Base-by-base conservation (phyloP, 2,113 vertebrate genomes). In the Variabilichromis moorii region DNA sequence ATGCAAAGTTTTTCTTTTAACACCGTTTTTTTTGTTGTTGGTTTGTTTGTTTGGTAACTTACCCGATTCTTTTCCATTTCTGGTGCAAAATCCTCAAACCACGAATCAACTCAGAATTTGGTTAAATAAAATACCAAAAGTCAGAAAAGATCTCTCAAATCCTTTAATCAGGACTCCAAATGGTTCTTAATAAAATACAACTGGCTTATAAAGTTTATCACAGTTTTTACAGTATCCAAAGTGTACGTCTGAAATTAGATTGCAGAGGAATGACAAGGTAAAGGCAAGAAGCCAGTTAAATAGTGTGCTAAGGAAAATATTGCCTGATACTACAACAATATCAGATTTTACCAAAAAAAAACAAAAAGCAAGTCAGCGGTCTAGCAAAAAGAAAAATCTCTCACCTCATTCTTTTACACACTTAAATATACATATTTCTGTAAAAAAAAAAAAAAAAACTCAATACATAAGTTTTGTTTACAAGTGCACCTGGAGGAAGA, bases 221-320 rank as follows among this genome's bases (percentile, higher is more conserved):
- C 97, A 98, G 97, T 98, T 97, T 97, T 97, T 97, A 98, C 97
- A 98, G 97, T 98, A 98, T 98, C 97, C 96, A 97, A 97, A 97
- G 91, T 96, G 96, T 97, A 97, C 97, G 94, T 95, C 94, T 95
- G 96, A 97, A 96, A 96, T 96, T 97, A 98, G 97, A 96, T 94
- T 90, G 88, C 94, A 94, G 91, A 96, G 95, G 96, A 96, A 96
- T 96, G 95, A 97, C 97, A 98, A 96, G 96, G 96, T 96, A 97
- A 97, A 96, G 96, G 96, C 96, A 95, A 96, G 96, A 91, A 92
- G 92, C 97, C 96, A 97, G 97, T 97, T 98, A 97, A 97, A 98
- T 98, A 97, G 96, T 96, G 92, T 93, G 91, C 91, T 91, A 90
- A 92, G 82, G 84, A 94, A 94, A 91, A 93, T 90, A 93, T 93